Evolutionary conservation across 2,797 vertebrate genomes (phyloP).

Genomic region (Syndactyla subalaris): DNA sequence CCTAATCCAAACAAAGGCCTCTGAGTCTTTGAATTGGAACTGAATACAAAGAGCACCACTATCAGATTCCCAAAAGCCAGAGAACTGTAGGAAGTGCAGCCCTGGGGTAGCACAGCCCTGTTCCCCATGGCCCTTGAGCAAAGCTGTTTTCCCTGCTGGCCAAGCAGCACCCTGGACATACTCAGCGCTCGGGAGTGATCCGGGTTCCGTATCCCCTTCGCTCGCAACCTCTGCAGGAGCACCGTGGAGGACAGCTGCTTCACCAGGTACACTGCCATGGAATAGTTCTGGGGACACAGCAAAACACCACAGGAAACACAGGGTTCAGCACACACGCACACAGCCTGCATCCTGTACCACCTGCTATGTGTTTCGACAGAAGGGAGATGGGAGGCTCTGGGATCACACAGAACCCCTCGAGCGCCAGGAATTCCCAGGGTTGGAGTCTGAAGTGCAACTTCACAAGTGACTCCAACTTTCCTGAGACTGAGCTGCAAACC

Average conservation of each 20-base stretch:
- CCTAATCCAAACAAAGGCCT: slow-evolving; percentile 59
- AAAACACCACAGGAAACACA: slow-evolving; percentile 17
- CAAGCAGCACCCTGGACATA: slow-evolving; percentile 55
- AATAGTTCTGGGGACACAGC: slow-evolving; percentile 87
- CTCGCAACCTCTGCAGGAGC: slow-evolving; percentile 93
- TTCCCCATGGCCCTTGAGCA: neutral
- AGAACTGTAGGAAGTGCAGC: slow-evolving; percentile 48
- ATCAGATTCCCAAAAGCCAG: slow-evolving; percentile 41
- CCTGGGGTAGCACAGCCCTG: neutral
- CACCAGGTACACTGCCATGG: slow-evolving; percentile 97
- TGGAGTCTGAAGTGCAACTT: neutral
- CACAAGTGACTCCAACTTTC: neutral
- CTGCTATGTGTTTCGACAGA: neutral
- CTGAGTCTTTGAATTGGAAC: slow-evolving; percentile 30
- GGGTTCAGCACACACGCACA: neutral
- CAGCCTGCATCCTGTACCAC: neutral
- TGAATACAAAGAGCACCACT: slow-evolving; percentile 58
- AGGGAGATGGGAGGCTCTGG: neutral
- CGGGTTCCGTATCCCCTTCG: slow-evolving; percentile 98
- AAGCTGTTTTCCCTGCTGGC: neutral
- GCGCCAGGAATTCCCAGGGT: neutral
- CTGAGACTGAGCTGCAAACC: neutral
- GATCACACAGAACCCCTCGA: neutral
- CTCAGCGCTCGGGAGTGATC: slow-evolving; percentile 98
- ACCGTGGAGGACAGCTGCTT: slow-evolving; percentile 96